A percentile compares a stretch with the other conserved stretches of the same genome.
Conservation (phyloP, 2,888 invertebrate species). For the Rhagonycha fulva region DNA sequence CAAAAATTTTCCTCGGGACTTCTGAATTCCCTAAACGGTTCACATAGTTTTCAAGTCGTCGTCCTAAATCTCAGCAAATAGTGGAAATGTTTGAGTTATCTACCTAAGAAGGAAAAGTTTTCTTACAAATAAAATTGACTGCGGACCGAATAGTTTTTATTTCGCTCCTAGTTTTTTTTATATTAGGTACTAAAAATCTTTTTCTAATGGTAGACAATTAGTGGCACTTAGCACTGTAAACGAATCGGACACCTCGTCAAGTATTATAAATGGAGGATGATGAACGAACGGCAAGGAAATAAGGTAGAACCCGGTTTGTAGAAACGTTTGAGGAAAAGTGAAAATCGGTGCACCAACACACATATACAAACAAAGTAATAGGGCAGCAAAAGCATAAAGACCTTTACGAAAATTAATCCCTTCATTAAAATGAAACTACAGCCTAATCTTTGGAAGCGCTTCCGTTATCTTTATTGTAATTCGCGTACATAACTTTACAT, state of each 20-base stretch:
- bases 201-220: not conserved
- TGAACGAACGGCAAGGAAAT: not conserved
- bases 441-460: slow-evolving; percentile 29
- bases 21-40: not conserved
- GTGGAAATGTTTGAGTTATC: not conserved
- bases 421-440: slow-evolving; percentile 27
- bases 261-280: not conserved
- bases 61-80: not conserved
- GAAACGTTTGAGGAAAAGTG: not conserved
- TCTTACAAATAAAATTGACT: not conserved
- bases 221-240: not conserved
- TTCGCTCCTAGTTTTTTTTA: no score
- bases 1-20: not conserved
- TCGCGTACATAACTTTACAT: slow-evolving; percentile 29
- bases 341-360: not conserved
- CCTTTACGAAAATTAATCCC: slow-evolving; percentile 29
- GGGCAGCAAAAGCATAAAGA: slow-evolving; percentile 6
- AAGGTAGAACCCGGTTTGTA: not conserved
- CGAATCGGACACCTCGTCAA: not conserved
- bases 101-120: not conserved
- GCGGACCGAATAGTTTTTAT: not conserved
- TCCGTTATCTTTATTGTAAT: slow-evolving; percentile 32
- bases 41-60: not conserved
- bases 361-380: slow-evolving; percentile 10
- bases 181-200: no score